Evolutionary conservation across 2,888 invertebrate species (phyloP), one percentile per base, ranked within the genome.

Genomic region (Rhamphomyia laevipes): DNA sequence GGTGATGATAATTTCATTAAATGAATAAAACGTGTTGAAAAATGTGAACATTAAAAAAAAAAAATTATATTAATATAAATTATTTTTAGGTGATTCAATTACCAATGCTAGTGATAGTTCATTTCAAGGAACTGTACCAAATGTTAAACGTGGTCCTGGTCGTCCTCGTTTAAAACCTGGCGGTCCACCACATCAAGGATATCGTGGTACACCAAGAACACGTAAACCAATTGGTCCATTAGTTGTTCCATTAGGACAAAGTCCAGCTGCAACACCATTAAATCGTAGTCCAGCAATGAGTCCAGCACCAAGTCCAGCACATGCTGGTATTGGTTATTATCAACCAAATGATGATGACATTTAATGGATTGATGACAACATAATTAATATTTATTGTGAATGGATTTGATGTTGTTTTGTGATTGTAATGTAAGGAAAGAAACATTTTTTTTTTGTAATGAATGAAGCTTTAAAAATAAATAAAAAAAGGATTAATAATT

Each of bases 131-230:
- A 23, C 41, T 31, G 42, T 50, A 10, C 57, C 65, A 9, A 64
- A 67, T 15, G 62, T 76, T 21, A 75, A 82, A 48, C 68, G 83
- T 43, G 82, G 83, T 16, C 82, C 84, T 1, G 83, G 84, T 10
- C 68, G 84, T 51, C 83, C 84, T 0, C 73, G 84, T 3, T 66
- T 83, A 12, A 77, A 80, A 59, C 82, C 82, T 1, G 71, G 75
- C 10, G 81, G 81, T 1, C 82, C 83, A 0, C 71, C 77, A 1
- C 76, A 83, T 61, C 77, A 78, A 51, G 82, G 82, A 9, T 73
- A 74, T 23, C 74, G 84, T 17, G 76, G 77, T 3, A 67, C 76
- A 3, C 74, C 77, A 45, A 65, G 77, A 41, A 75, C 77, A 4
- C 71, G 77, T 11, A 75, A 76, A 57, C 76, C 77, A 2, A 74